Percentiles rank a stretch among this genome's conserved stretches.
phyloP scores from a whole-genome alignment of 2,797 vertebrate species.

The Trachops cirrhosus region DNA sequence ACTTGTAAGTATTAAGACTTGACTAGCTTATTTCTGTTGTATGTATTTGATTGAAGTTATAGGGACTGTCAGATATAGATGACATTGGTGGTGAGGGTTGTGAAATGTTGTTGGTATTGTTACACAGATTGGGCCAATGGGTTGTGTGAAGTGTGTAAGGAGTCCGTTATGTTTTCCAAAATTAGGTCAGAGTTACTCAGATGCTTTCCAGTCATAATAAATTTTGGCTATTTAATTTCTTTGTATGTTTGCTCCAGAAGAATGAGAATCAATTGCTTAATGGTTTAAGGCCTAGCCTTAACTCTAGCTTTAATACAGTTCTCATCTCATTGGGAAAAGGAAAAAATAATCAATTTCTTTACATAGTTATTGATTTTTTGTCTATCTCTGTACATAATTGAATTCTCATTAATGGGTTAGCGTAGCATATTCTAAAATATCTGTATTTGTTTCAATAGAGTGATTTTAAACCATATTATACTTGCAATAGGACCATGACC shows the following conservation, averaged over 20 bases:
- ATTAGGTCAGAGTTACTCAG: not conserved
- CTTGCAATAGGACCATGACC: conserved; percentile 92
- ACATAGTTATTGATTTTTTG: not conserved
- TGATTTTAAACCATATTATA: conserved; percentile 29
- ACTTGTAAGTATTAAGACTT: conserved; percentile 83
- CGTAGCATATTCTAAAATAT: not conserved
- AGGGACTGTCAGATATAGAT: not conserved
- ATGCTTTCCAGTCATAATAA: not conserved
- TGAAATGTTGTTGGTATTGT: not conserved
- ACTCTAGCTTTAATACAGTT: not conserved
- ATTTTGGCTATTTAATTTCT: not conserved
- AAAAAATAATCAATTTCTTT: not conserved
- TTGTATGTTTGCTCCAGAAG: conserved; percentile 3
- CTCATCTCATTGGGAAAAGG: not conserved
- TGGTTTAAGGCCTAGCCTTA: not conserved
- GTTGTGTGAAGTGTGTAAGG: not conserved
- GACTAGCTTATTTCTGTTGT: not conserved
- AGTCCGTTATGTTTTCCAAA: conserved; percentile 3
- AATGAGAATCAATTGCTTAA: not conserved
- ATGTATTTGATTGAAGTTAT: not conserved
- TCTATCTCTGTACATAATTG: not conserved
- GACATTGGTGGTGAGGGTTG: not conserved
- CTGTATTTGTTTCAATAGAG: conserved; percentile 21
- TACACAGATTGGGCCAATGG: not conserved
- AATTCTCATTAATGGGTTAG: conserved; percentile 15